Base-by-base conservation (phyloP, 1,140 invertebrate genomes). In the Samia ricini region DNA sequence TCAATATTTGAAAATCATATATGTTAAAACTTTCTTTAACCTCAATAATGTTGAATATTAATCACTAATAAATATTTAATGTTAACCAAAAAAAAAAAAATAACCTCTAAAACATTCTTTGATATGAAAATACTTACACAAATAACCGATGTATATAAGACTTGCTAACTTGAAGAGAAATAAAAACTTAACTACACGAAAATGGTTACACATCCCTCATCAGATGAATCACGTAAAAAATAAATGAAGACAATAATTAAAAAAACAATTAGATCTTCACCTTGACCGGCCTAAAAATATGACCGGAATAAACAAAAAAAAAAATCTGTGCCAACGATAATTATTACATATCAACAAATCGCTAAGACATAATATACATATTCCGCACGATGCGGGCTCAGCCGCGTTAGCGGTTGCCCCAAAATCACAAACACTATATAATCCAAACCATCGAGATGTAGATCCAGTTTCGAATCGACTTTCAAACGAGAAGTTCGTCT, bases 351-450 rank as follows among this genome's bases (percentile, higher is more conserved):
- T 79, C 78, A 81, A 64, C 80, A 85, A 23, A 83, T 83, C 79
- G 66, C 64, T 66, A 60, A 66, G 74, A 71, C 67, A 71, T 79
- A 66, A 71, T 67, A 76, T 75, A 68, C 72, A 72, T 42, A 15
- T 42, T 42, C 33, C 7, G 33, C 33, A 42, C 76, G 67, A 77
- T 77, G 74, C 76, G 71, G 79, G 76, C 76, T 77, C 72, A 72
- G 60, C 66, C 61, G 60, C 69, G 70, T 62, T 89, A 86, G 83
- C 85, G 87, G 85, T 88, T 86, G 84, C 74, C 87, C 87, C 84
- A 89, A 83, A 76, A 78, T 81, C 71, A 66, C 56, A 66, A 58
- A 66, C 65, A 50, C 66, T 88, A 89, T 89, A 89, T 87, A 89
- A 80, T 80, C 80, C 76, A 81, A 76, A 79, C 70, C 74, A 62